These are phyloP conservation scores for Apotomis betuletana DNA, from an alignment of 2,888 invertebrate species.

Conservation along the genomic window DNA sequence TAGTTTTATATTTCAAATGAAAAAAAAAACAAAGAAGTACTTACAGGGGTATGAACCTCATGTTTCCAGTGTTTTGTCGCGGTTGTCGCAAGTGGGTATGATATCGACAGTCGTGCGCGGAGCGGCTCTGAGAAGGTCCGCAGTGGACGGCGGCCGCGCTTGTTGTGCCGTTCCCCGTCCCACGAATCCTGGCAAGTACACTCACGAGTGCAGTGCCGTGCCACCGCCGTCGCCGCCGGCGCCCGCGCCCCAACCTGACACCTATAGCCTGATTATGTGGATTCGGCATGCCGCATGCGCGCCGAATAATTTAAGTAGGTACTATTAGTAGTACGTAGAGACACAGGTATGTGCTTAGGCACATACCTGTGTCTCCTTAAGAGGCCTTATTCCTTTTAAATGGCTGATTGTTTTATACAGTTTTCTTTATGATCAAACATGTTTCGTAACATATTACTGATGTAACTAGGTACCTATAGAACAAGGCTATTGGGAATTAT, in stretches of 20 bases:
- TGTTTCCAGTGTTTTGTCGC: conserved; percentile 55
- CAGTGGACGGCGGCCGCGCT: conserved; percentile 73
- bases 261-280: conserved; percentile 60
- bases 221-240: conserved; percentile 15
- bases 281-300: conserved; percentile 55
- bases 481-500: too few species aligned
- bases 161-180: conserved; percentile 67
- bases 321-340: too few species aligned
- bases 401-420: too few species aligned
- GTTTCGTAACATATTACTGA: too few species aligned
- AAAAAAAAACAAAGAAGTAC: conserved; percentile 51
- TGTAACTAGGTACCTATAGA: too few species aligned
- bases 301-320: background rate
- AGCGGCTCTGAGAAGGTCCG: conserved; percentile 70
- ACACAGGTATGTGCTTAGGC: too few species aligned
- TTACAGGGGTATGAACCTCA: conserved; percentile 77
- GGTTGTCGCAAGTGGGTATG: conserved; percentile 62
- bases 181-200: conserved; percentile 59
- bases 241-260: conserved; percentile 52
- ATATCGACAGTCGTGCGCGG: conserved; percentile 67
- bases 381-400: too few species aligned
- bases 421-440: too few species aligned
- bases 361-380: background rate
- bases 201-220: conserved; percentile 50
- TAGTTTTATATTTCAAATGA: background rate